Base-by-base conservation (phyloP, 2,888 invertebrate species). In the Nineta flava region DNA sequence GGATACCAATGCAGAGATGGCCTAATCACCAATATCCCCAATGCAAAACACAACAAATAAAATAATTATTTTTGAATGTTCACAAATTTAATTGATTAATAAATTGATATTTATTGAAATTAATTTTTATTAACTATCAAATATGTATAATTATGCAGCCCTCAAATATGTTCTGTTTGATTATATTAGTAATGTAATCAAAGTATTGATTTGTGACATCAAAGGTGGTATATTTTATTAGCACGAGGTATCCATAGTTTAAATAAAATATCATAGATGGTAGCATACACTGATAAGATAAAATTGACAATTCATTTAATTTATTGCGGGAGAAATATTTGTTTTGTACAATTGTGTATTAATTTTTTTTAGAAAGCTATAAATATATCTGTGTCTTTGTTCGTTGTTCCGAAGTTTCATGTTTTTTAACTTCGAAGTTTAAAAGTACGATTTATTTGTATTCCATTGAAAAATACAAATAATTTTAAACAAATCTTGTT, bases 311-410 rank as follows among this genome's bases (percentile, higher is more conserved):
- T 9, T 9, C 67, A 53, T 81, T 38, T 12, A 38, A 15, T n/a
- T 38, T 38, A 10, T 6, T n/a, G 83, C 7, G 26, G 26, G 7
- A 26, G n/a, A n/a, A n/a, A n/a, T n/a, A n/a, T n/a, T n/a, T n/a
- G n/a, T n/a, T n/a, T n/a, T n/a, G n/a, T n/a, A n/a, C n/a, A n/a
- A n/a, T n/a, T n/a, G n/a, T n/a, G n/a, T n/a, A n/a, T n/a, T n/a
- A n/a, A n/a, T n/a, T n/a, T n/a, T n/a, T n/a, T n/a, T n/a, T n/a
- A n/a, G n/a, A n/a, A n/a, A n/a, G n/a, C n/a, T n/a, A n/a, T n/a
- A n/a, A n/a, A n/a, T n/a, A n/a, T n/a, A n/a, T n/a, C n/a, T n/a
- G n/a, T n/a, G n/a, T n/a, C n/a, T n/a, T n/a, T n/a, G n/a, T n/a
- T n/a, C n/a, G n/a, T n/a, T n/a, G n/a, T n/a, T n/a, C n/a, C n/a